These are phyloP conservation scores for Malurus elegans DNA, from an alignment of 2,113 vertebrate species.

Conservation along the genomic window DNA sequence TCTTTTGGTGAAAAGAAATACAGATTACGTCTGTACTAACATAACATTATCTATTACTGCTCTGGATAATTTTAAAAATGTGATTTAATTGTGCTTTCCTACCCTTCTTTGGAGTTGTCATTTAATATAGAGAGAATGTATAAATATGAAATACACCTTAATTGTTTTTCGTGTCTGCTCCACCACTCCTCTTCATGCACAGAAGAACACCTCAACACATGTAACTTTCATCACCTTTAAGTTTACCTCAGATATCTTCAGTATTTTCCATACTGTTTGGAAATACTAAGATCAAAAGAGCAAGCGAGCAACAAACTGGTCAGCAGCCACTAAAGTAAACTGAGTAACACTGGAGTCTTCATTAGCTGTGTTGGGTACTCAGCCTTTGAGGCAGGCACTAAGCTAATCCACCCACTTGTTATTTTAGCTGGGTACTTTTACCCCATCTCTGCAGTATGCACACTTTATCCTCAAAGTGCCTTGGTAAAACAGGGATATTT, in stretches of 20 bases:
- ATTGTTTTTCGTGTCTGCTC: neutral
- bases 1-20: neutral
- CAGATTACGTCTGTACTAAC: neutral
- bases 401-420: neutral
- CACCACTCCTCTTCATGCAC: accelerated
- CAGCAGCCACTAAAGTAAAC: neutral
- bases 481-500: neutral
- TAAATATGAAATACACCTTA: neutral
- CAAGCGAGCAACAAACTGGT: accelerated
- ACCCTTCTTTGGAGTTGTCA: neutral
- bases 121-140: neutral
- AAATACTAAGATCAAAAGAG: neutral
- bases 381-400: neutral
- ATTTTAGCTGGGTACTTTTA: neutral
- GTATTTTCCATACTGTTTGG: neutral
- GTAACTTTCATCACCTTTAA: neutral
- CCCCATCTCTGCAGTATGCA: neutral
- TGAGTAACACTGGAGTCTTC: neutral
- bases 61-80: neutral
- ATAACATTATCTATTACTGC: neutral
- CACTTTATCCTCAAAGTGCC: neutral
- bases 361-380: neutral
- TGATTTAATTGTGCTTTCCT: neutral
- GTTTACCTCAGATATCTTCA: neutral
- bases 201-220: neutral